Evolutionary conservation across 2,888 invertebrate species (phyloP).

Genomic region (Frankliniella intonsa): DNA sequence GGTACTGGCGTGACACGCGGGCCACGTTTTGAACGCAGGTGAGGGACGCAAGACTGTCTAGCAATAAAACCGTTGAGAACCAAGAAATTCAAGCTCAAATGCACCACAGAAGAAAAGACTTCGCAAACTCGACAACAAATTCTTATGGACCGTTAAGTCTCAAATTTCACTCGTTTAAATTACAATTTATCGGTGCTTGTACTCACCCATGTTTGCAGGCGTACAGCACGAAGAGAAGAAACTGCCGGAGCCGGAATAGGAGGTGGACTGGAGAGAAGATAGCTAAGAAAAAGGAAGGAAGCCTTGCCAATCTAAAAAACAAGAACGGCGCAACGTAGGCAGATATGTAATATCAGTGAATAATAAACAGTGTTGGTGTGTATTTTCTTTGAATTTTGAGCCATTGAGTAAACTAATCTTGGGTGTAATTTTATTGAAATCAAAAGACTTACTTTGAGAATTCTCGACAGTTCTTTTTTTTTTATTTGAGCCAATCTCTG

Average conservation of each 20-base stretch:
- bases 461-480: neutral
- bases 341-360: neutral
- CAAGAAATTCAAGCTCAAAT: too few relatives aligned
- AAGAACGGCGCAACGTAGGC: neutral
- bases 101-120: too few relatives aligned
- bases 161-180: too few relatives aligned
- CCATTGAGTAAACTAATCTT: neutral
- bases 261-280: neutral
- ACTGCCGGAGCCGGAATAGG: neutral
- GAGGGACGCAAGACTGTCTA: too few relatives aligned
- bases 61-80: too few relatives aligned
- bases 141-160: too few relatives aligned
- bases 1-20: too few relatives aligned
- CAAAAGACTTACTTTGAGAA: neutral
- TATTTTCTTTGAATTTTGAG: neutral
- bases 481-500: neutral
- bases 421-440: neutral
- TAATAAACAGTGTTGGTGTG: neutral
- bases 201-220: conserved; percentile 19
- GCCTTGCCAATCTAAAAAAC: neutral
- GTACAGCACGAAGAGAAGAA: conserved; percentile 13
- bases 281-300: neutral
- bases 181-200: too few relatives aligned
- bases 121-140: too few relatives aligned
- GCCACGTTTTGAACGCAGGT: too few relatives aligned